These are phyloP conservation scores for Papilio glaucus DNA, from an alignment of 1,140 invertebrate species.

Conservation along the genomic window DNA sequence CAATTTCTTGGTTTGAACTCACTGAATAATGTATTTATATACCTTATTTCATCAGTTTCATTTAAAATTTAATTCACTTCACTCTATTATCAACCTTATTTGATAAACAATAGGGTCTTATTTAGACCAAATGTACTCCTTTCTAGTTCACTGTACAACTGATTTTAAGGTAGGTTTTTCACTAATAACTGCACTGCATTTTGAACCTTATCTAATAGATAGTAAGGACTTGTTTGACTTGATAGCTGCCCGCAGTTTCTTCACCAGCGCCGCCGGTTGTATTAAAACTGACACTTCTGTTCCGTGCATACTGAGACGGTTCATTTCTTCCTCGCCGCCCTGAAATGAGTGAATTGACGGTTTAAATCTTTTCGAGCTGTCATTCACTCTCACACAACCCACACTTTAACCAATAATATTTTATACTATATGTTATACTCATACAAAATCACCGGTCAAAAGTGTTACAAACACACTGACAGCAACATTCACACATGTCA, in stretches of 20 bases:
- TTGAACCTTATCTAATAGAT: slow-evolving; percentile 51
- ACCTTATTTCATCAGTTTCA: neutral
- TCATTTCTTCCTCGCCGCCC: slow-evolving; percentile 75
- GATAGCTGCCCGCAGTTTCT: slow-evolving; percentile 66
- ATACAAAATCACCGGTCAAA: too few relatives aligned
- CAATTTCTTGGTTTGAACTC: neutral
- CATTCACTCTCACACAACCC: too few relatives aligned
- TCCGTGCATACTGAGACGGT: slow-evolving; percentile 58
- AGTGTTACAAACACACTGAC: too few relatives aligned
- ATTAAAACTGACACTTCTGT: slow-evolving; percentile 67
- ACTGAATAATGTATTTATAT: neutral
- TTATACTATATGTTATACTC: too few relatives aligned
- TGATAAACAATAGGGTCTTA: neutral
- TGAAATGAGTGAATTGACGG: too few relatives aligned
- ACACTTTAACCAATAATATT: too few relatives aligned
- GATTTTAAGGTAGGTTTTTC: neutral
- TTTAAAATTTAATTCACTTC: neutral
- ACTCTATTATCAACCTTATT: neutral
- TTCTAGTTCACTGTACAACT: too few relatives aligned
- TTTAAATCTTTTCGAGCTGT: too few relatives aligned
- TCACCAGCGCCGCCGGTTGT: slow-evolving; percentile 68
- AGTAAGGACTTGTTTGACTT: slow-evolving; percentile 64
- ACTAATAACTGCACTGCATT: neutral
- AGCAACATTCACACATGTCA: too few relatives aligned
- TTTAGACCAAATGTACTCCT: neutral